phyloP scores from a whole-genome alignment of 2,888 invertebrate genomes.

The Pharmacophagus antenor region DNA sequence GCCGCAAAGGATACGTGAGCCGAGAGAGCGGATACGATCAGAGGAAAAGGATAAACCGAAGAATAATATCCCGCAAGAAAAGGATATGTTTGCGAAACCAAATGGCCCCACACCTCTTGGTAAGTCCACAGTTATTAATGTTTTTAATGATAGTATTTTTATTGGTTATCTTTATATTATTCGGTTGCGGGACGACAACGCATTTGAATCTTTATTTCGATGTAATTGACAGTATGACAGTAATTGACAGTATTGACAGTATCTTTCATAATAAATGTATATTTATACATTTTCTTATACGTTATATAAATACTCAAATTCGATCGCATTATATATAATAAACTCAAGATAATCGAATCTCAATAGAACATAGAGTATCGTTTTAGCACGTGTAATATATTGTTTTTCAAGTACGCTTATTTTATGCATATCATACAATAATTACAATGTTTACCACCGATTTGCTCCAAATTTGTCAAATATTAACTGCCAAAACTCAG shows the following conservation, averaged over 20 bases:
- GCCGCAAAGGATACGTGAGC: slow-evolving; percentile 58
- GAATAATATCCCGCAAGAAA: slow-evolving; percentile 40
- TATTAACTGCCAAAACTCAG: too few species aligned
- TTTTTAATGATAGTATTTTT: background rate
- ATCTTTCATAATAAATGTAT: background rate
- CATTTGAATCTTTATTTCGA: background rate
- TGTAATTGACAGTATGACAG: too few species aligned
- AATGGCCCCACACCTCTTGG: slow-evolving; percentile 56
- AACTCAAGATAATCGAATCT: background rate
- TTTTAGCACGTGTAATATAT: too few species aligned
- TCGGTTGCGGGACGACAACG: background rate
- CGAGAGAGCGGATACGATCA: slow-evolving; percentile 51
- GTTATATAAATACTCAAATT: background rate
- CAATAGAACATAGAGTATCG: too few species aligned
- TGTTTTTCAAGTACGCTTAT: too few species aligned
- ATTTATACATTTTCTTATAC: background rate
- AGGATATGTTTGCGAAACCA: slow-evolving; percentile 41
- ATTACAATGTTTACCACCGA: too few species aligned
- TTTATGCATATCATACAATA: too few species aligned
- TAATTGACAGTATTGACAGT: background rate
- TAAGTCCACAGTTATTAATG: slow-evolving; percentile 41
- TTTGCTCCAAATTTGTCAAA: too few species aligned
- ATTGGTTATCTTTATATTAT: background rate
- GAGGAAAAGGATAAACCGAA: slow-evolving; percentile 53
- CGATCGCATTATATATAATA: background rate